Evolutionary conservation across 2,888 invertebrate genomes (phyloP).

Genomic region (Tanypteryx hageni): DNA sequence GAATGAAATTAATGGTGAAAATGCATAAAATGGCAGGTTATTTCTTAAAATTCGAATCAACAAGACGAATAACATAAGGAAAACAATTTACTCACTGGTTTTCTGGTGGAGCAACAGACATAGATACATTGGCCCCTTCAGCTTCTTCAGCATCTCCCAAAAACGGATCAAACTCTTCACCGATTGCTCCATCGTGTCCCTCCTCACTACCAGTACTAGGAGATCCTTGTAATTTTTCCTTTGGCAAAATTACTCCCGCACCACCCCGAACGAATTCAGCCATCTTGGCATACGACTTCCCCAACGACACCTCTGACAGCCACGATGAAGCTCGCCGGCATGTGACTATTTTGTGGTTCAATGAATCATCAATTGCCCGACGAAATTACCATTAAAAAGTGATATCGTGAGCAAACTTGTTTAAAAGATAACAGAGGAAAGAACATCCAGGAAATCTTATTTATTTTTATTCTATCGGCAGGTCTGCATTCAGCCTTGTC

Average conservation of each 20-base stretch:
- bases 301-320: conserved; percentile 61
- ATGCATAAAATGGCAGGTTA: background rate
- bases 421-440: too few species aligned
- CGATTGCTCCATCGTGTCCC: conserved; percentile 78
- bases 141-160: conserved; percentile 80
- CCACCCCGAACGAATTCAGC: conserved; percentile 77
- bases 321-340: conserved; percentile 59
- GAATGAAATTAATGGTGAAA: conserved; percentile 22
- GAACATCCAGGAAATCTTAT: too few species aligned
- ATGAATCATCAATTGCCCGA: background rate
- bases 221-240: conserved; percentile 80
- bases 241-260: conserved; percentile 74
- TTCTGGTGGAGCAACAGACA: conserved; percentile 76
- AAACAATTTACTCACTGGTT: conserved; percentile 74
- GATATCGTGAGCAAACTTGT: too few species aligned
- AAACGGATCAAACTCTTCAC: conserved; percentile 80
- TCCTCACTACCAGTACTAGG: conserved; percentile 93
- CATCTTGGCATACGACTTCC: conserved; percentile 71
- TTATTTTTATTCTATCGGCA: too few species aligned
- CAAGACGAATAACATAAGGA: background rate
- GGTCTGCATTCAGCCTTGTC: too few species aligned
- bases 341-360: conserved; percentile 31
- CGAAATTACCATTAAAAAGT: background rate
- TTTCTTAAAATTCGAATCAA: background rate
- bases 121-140: conserved; percentile 77